Evolutionary conservation across 2,888 invertebrate species (phyloP).

Genomic region (Antitype chi): DNA sequence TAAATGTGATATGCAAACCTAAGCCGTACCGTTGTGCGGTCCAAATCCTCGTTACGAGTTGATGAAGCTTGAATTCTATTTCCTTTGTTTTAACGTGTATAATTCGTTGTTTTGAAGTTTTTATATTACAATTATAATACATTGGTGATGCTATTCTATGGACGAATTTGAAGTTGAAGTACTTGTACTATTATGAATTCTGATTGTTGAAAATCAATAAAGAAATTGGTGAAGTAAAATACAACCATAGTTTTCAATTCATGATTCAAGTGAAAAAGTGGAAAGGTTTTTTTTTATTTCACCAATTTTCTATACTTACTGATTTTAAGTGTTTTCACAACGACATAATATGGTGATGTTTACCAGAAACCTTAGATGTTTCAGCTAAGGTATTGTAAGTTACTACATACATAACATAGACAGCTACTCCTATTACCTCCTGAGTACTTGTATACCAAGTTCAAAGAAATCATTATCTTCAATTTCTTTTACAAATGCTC

Average conservation of each 20-base stretch:
- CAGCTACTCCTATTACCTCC: no score
- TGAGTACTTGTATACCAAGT: background rate
- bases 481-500: slow-evolving; percentile 23
- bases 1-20: background rate
- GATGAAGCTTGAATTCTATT: background rate
- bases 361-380: background rate
- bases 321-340: background rate
- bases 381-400: background rate
- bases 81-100: accelerated
- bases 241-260: no score
- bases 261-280: no score
- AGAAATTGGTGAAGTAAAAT: no score
- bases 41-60: accelerated
- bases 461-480: background rate
- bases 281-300: no score
- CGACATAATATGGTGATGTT: background rate
- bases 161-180: background rate
- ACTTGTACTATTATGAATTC: no score
- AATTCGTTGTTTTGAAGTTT: background rate
- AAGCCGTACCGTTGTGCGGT: background rate
- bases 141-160: background rate
- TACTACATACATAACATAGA: background rate
- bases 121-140: no score
- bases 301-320: no score
- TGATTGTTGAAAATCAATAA: no score